phyloP scores from a whole-genome alignment of 2,113 vertebrate genomes.

The Jacana jacana region DNA sequence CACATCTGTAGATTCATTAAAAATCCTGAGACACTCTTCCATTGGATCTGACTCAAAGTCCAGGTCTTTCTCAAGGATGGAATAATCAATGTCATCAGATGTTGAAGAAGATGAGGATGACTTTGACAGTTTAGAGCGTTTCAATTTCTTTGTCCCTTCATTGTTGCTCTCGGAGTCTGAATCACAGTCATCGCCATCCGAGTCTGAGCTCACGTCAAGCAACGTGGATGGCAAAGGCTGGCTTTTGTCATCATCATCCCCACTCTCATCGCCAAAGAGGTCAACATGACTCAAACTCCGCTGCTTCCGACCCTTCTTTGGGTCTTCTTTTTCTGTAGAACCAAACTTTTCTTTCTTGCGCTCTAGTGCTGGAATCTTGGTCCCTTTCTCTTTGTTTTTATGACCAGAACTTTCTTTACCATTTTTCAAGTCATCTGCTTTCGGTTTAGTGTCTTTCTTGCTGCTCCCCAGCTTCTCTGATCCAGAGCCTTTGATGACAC shows the following conservation, averaged over 20 bases:
- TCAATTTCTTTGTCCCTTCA: slow-evolving; percentile 56
- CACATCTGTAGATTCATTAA: slow-evolving; percentile 92
- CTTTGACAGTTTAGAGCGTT: slow-evolving; percentile 41
- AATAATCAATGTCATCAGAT: slow-evolving; percentile 75
- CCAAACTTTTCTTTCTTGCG: slow-evolving; percentile 38
- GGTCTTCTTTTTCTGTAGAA: neutral
- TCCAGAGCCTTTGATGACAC: neutral
- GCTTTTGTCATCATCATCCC: slow-evolving; percentile 73
- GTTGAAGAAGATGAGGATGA: slow-evolving; percentile 23
- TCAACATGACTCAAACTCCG: slow-evolving; percentile 85
- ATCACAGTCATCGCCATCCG: neutral
- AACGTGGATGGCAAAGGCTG: slow-evolving; percentile 15
- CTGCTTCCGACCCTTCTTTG: slow-evolving; percentile 63
- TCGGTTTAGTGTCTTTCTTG: slow-evolving; percentile 63
- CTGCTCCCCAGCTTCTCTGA: slow-evolving; percentile 9
- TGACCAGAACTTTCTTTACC: slow-evolving; percentile 62
- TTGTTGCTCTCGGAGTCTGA: neutral
- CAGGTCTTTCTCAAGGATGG: slow-evolving; percentile 83
- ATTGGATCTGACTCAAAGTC: slow-evolving; percentile 93
- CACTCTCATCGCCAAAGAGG: slow-evolving; percentile 94
- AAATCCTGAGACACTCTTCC: slow-evolving; percentile 97
- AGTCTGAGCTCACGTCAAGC: slow-evolving; percentile 59
- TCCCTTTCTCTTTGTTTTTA: slow-evolving; percentile 61
- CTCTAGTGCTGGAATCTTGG: neutral
- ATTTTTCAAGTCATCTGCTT: slow-evolving; percentile 66